These are phyloP conservation scores for Ectemnius continuus DNA, from an alignment of 2,888 invertebrate species.

Conservation along the genomic window DNA sequence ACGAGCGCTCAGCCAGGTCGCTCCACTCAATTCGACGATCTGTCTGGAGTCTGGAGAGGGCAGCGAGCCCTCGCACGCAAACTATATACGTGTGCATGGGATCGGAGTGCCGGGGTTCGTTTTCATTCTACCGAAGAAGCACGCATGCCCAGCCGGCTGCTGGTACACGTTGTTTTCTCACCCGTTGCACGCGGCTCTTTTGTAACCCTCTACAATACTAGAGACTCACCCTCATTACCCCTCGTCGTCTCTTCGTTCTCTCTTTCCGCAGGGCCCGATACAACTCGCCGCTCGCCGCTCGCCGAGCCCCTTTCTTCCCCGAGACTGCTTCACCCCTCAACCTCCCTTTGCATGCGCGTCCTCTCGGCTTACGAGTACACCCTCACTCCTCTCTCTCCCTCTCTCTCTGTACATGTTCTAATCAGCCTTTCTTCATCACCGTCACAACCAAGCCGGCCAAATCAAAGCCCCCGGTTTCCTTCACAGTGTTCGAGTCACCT, in stretches of 20 bases:
- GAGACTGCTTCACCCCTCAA: background rate
- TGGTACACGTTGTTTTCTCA: constrained; percentile 46
- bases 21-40: constrained; percentile 37
- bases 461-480: constrained; percentile 47
- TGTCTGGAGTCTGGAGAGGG: constrained; percentile 14
- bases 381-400: background rate
- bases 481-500: constrained; percentile 32
- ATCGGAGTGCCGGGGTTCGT: constrained; percentile 15
- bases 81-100: constrained; percentile 10
- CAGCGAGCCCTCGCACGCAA: constrained; percentile 51
- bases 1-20: constrained; percentile 8
- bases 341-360: background rate
- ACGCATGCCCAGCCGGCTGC: constrained; percentile 22
- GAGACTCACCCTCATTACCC: constrained; percentile 10
- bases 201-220: constrained; percentile 21
- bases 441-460: constrained; percentile 42
- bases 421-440: constrained; percentile 53
- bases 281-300: constrained; percentile 1
- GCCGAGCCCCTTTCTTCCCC: background rate
- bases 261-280: constrained; percentile 13
- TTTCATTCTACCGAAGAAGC: constrained; percentile 38
- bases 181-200: constrained; percentile 42
- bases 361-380: background rate
- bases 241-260: background rate
- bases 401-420: constrained; percentile 28